Evolutionary conservation across 1,140 invertebrate species (phyloP).

Genomic region (Teleopsis dalmanni): DNA sequence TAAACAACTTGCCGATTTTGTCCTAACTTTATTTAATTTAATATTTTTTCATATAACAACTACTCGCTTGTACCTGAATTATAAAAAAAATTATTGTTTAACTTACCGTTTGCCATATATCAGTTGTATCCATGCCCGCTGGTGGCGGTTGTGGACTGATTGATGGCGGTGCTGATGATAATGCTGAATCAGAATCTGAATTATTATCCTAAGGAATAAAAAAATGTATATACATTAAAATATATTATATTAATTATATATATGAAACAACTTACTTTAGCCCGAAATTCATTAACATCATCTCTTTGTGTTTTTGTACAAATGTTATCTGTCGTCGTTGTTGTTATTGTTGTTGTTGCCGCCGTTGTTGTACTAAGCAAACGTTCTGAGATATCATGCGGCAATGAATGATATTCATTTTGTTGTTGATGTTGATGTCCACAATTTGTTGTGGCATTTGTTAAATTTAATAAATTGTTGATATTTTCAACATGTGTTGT

Average conservation of each 20-base stretch:
- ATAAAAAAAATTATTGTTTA: too few species aligned
- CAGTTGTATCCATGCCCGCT: slow-evolving; percentile 32
- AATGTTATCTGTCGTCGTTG: not conserved
- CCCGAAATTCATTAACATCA: slow-evolving; percentile 11
- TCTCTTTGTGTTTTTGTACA: slow-evolving; percentile 11
- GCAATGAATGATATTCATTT: slow-evolving; percentile 21
- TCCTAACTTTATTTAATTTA: too few species aligned
- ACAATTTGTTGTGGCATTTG: too few species aligned
- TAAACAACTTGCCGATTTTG: too few species aligned
- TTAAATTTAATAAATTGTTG: slow-evolving; percentile 5
- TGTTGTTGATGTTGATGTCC: too few species aligned
- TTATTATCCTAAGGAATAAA: slow-evolving; percentile 25
- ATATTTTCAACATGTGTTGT: not conserved
- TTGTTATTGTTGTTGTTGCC: not conserved
- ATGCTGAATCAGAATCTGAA: slow-evolving; percentile 42
- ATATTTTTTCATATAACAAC: too few species aligned
- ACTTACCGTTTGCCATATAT: slow-evolving; percentile 44
- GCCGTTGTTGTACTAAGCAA: not conserved
- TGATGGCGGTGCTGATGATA: slow-evolving; percentile 42
- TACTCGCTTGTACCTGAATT: too few species aligned
- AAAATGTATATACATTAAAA: not conserved
- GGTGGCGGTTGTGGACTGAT: slow-evolving; percentile 42
- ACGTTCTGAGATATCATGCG: slow-evolving; percentile 13
- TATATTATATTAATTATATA: not conserved
- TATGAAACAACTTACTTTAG: too few species aligned